Evolutionary conservation across 2,113 vertebrate genomes (phyloP).

Genomic region (Progne subis): DNA sequence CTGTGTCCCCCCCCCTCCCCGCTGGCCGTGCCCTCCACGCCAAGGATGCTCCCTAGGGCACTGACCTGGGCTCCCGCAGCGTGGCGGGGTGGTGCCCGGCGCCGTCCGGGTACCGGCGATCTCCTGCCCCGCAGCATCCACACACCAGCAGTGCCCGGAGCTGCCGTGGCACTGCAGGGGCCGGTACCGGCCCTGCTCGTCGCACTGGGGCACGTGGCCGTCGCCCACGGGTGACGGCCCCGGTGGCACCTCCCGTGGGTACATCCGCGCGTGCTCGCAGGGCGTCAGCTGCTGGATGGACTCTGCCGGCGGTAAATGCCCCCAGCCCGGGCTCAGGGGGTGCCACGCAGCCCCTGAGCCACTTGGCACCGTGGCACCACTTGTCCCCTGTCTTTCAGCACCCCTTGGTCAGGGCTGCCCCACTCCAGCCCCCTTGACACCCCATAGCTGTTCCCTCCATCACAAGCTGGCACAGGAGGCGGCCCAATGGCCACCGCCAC

Average conservation of each 20-base stretch:
- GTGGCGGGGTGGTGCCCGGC: slow-evolving; percentile 48
- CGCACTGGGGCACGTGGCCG: slow-evolving; percentile 79
- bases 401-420: no score
- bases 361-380: accelerated
- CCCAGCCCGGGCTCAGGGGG: neutral
- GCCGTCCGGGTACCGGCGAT: slow-evolving; percentile 76
- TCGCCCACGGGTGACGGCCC: neutral
- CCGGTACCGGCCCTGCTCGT: slow-evolving; percentile 77
- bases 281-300: slow-evolving; percentile 55
- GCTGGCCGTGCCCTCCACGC: neutral
- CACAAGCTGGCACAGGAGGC: accelerated
- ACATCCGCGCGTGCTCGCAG: slow-evolving; percentile 77
- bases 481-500: neutral
- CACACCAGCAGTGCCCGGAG: slow-evolving; percentile 87
- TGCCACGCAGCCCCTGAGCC: neutral
- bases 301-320: neutral
- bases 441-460: neutral
- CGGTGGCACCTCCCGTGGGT: neutral
- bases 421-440: accelerated
- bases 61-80: slow-evolving; percentile 78
- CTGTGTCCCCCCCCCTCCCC: neutral
- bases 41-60: neutral
- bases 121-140: slow-evolving; percentile 78
- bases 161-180: slow-evolving; percentile 82
- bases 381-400: neutral